These are phyloP conservation scores for Saccostrea cuccullata DNA, from an alignment of 1,140 invertebrate species.

Conservation along the genomic window DNA sequence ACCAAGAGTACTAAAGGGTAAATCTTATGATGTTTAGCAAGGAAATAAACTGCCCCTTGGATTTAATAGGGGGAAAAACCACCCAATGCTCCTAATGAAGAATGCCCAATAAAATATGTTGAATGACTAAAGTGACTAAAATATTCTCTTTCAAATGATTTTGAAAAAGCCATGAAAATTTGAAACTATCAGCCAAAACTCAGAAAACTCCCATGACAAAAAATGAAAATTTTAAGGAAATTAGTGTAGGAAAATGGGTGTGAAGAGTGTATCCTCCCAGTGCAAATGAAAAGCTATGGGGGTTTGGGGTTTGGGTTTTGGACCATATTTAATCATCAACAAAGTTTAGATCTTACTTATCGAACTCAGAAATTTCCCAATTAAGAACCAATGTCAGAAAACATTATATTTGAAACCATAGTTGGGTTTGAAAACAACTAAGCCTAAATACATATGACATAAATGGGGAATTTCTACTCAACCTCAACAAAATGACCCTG, in stretches of 20 bases:
- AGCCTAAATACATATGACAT: too few relatives aligned
- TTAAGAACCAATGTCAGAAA: conserved; percentile 1
- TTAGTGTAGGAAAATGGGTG: conserved; percentile 51
- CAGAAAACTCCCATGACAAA: conserved; percentile 56
- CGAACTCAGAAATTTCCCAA: neutral
- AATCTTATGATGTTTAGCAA: conserved; percentile 53
- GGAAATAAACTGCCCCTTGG: conserved; percentile 51
- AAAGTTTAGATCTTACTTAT: conserved; percentile 38
- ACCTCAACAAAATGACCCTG: too few relatives aligned
- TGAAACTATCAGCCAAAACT: conserved; percentile 2
- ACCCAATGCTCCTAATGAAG: neutral
- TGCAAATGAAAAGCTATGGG: conserved; percentile 51
- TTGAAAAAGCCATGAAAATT: conserved; percentile 15
- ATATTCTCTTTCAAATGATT: conserved; percentile 40
- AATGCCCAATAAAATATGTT: conserved; percentile 42
- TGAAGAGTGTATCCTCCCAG: conserved; percentile 59
- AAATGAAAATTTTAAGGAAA: neutral
- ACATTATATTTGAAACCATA: conserved; percentile 53
- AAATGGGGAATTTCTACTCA: too few relatives aligned
- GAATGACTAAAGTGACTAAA: conserved; percentile 45
- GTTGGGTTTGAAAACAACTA: too few relatives aligned
- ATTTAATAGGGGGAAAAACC: conserved; percentile 45
- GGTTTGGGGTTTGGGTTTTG: conserved; percentile 47
- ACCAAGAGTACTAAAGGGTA: too few relatives aligned
- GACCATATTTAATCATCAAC: conserved; percentile 53